Base-by-base conservation (phyloP, 2,797 vertebrate genomes). In the Hippocampus kuda region DNA sequence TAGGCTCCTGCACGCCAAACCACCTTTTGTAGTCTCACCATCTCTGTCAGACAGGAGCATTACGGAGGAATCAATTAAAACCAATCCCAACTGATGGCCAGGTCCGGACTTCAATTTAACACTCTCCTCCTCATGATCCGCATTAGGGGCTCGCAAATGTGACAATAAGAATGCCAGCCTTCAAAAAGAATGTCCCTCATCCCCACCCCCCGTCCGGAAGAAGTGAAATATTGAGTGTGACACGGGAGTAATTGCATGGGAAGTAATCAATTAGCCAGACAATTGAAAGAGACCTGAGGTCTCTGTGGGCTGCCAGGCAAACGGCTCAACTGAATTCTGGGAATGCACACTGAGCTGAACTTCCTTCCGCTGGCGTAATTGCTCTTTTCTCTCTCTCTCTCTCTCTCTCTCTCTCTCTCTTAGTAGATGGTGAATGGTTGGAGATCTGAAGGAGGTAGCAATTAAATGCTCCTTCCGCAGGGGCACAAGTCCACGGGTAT, bases 181-280 rank as follows among this genome's bases (percentile, higher is more conserved):
- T 89, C 87, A 87, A 78, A 85, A 80, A 78, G 81, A 79, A 76
- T 76, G 75, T 83, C 84, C 83, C 84, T 81, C 79, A 75, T 81
- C 79, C 82, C 34, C 34, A 8, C 30, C 34, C 70, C 74, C 79
- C 75, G 79, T 88, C 86, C 79, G 72, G 76, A 77, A 88, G 86
- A 75, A 60, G 70, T 89, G 90, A 89, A 89, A 90, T 90, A 92
- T 92, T 90, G 88, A 90, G 88, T 90, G 87, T 92, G 91, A 92
- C 91, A 90, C 79, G 63, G 84, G 87, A 87, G 86, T 92, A 92
- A 92, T 92, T 91, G 91, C 89, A 90, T 88, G 83, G 90, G 90
- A 92, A 90, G 90, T 91, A 90, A 92, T 92, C 91, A 92, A 91
- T 92, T 92, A 92, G 88, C 86, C 87, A 81, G 86, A 89, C 89